Evolutionary conservation across 2,888 invertebrate species (phyloP).

Genomic region (Drosophila recens): DNA sequence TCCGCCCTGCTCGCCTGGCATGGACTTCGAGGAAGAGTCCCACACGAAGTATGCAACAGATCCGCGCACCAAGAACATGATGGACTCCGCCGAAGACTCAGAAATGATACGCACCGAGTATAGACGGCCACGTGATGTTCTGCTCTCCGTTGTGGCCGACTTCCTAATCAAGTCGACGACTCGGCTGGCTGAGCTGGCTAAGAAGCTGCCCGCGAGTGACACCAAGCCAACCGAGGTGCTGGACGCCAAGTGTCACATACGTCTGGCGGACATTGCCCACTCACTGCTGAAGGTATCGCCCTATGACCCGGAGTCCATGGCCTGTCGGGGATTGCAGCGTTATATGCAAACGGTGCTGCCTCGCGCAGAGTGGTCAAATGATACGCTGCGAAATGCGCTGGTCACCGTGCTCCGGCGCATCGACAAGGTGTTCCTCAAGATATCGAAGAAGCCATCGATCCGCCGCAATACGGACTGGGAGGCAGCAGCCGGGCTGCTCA

Average conservation of each 20-base stretch:
- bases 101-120: conserved; percentile 95
- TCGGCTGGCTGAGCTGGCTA: conserved; percentile 93
- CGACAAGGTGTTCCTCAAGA: conserved; percentile 98
- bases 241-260: conserved; percentile 97
- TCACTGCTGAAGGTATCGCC: conserved; percentile 98
- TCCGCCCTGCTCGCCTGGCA: conserved; percentile 91
- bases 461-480: conserved; percentile 98
- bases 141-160: conserved; percentile 96
- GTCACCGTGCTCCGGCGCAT: conserved; percentile 95
- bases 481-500: conserved; percentile 96
- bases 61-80: conserved; percentile 90
- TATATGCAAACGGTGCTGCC: conserved; percentile 97
- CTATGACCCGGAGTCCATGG: conserved; percentile 98
- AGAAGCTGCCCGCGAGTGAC: conserved; percentile 92
- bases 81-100: conserved; percentile 93
- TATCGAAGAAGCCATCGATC: conserved; percentile 97
- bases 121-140: conserved; percentile 95
- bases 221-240: conserved; percentile 95
- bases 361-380: conserved; percentile 93
- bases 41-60: conserved; percentile 94
- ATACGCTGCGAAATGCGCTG: conserved; percentile 92
- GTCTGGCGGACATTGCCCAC: conserved; percentile 98
- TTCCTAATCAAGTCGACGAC: conserved; percentile 94
- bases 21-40: conserved; percentile 95
- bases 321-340: conserved; percentile 94